Percentiles rank a stretch among this genome's conserved stretches.
Evolutionary conservation across 2,797 vertebrate genomes (phyloP).

Genomic region (Nyctibius grandis): DNA sequence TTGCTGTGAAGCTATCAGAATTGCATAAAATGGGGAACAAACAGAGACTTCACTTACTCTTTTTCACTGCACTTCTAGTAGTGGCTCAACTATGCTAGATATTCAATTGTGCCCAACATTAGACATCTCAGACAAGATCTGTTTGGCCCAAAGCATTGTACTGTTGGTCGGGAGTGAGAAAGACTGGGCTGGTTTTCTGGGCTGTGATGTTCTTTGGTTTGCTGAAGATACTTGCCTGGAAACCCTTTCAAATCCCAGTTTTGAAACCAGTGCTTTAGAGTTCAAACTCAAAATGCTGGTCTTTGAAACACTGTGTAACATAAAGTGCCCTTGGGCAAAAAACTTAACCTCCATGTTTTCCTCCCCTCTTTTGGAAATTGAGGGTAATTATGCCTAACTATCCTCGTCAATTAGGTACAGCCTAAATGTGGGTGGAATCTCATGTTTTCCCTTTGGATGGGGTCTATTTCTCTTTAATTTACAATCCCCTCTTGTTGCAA

Average conservation of each 20-base stretch:
- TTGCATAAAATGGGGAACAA: neutral
- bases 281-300: neutral
- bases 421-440: neutral
- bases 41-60: neutral
- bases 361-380: neutral
- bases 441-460: neutral
- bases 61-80: neutral
- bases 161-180: neutral
- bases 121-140: neutral
- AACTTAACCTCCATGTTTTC: neutral
- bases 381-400: neutral
- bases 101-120: neutral
- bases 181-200: neutral
- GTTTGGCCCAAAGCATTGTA: neutral
- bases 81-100: neutral
- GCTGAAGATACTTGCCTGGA: neutral
- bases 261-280: neutral
- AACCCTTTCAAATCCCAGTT: neutral
- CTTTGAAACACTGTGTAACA: neutral
- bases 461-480: neutral
- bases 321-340: neutral
- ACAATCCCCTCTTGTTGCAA: neutral
- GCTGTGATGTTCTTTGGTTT: neutral
- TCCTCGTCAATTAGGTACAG: neutral
- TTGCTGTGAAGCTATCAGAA: neutral